A percentile compares a stretch with the other conserved stretches of the same genome.
These are phyloP conservation scores for Volucella bombylans DNA, from an alignment of 2,888 invertebrate genomes.

Conservation along the genomic window DNA sequence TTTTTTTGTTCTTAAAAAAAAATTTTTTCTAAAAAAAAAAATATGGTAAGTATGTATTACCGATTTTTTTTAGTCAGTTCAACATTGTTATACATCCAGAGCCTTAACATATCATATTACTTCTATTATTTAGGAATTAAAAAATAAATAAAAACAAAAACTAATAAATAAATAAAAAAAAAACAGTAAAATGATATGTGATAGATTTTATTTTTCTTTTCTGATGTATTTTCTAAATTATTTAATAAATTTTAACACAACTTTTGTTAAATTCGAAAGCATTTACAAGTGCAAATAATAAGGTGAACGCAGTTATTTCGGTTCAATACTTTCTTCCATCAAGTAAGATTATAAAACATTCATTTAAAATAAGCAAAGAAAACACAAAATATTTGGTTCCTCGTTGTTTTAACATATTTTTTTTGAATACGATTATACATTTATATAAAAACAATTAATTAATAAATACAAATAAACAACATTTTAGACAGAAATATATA, in stretches of 20 bases:
- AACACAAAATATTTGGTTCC: conserved; percentile 67
- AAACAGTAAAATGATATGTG: conserved; percentile 47
- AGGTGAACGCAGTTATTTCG: conserved; percentile 33
- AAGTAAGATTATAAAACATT: conserved; percentile 55
- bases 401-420: conserved; percentile 64
- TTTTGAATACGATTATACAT: conserved; percentile 38
- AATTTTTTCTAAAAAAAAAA: conserved; percentile 27
- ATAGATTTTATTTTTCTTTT: conserved; percentile 41
- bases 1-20: conserved; percentile 14
- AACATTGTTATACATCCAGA: conserved; percentile 20
- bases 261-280: conserved; percentile 37
- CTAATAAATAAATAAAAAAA: conserved; percentile 18
- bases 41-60: conserved; percentile 46
- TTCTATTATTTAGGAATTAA: conserved; percentile 20
- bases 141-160: neutral
- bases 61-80: conserved; percentile 24
- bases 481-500: conserved; percentile 32
- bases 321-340: conserved; percentile 50
- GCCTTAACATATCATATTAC: conserved; percentile 21
- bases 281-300: conserved; percentile 65
- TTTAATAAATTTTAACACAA: neutral
- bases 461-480: conserved; percentile 7
- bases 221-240: conserved; percentile 30
- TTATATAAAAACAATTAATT: conserved; percentile 31
- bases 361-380: conserved; percentile 61